Evolutionary conservation across 2,888 invertebrate species (phyloP).

Genomic region (Drosophila sordidula): DNA sequence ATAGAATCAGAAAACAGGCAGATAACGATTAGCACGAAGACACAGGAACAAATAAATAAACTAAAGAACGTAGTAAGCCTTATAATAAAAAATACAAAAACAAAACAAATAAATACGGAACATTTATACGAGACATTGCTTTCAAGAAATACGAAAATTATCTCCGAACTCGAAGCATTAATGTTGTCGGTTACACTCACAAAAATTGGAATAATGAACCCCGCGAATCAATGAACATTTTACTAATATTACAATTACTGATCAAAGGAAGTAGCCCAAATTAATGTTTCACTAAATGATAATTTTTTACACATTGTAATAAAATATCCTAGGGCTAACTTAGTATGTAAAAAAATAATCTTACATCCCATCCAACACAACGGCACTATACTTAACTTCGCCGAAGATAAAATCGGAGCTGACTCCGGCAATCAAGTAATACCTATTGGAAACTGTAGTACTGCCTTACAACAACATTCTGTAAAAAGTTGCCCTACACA

Average conservation of each 20-base stretch:
- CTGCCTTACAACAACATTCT: neutral
- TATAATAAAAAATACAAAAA: neutral
- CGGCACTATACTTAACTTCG: neutral
- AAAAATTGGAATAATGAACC: too few relatives aligned
- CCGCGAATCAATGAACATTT: neutral
- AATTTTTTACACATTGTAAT: constrained; percentile 5
- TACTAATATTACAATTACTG: neutral
- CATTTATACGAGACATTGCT: neutral
- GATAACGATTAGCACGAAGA: neutral
- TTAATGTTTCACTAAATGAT: neutral
- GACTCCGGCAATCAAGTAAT: neutral
- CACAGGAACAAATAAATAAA: neutral
- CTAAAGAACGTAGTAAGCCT: neutral
- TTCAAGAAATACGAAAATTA: neutral
- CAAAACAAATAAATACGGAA: neutral
- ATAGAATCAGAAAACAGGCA: neutral
- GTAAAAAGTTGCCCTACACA: neutral
- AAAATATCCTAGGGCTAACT: constrained; percentile 4
- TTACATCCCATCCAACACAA: neutral
- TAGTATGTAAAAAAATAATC: neutral
- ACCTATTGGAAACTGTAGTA: neutral
- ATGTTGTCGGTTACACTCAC: neutral
- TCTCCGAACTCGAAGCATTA: neutral
- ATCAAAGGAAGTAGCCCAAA: neutral
- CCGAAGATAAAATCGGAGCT: neutral